Conservation (phyloP, 92 coral and sea anemone genomes). For the Siderastrea radians region DNA sequence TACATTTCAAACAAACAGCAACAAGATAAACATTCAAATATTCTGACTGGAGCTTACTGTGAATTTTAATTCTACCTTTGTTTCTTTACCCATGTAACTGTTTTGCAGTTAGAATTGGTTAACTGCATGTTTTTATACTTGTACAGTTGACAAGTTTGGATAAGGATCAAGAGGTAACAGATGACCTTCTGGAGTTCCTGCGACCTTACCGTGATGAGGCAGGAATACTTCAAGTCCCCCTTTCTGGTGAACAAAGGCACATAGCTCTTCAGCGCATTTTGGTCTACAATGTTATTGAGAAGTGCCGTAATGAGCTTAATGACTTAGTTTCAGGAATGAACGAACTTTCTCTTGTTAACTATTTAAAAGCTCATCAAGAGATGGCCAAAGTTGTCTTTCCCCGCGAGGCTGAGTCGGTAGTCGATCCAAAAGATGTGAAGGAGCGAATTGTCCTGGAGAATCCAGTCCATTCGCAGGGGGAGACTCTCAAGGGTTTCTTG, state of each 20-base stretch:
- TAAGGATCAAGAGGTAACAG: constrained; percentile 16
- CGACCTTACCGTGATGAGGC: constrained; percentile 46
- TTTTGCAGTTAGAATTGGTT: too few relatives aligned
- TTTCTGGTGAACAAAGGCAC: constrained; percentile 40
- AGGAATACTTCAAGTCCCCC: constrained; percentile 21
- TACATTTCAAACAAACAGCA: too few relatives aligned
- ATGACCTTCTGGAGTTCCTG: constrained; percentile 23
- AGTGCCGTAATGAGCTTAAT: constrained; percentile 23
- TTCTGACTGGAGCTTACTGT: neutral
- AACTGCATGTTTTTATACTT: neutral
- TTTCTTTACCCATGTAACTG: too few relatives aligned
- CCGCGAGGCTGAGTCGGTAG: constrained; percentile 30
- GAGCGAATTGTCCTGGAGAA: constrained; percentile 27
- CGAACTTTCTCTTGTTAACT: constrained; percentile 39
- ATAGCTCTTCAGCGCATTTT: constrained; percentile 34
- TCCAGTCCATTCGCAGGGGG: neutral
- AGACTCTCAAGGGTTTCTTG: constrained; percentile 10
- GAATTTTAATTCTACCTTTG: neutral
- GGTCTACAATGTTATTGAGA: constrained; percentile 42
- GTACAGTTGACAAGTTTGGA: constrained; percentile 32
- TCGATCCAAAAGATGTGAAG: constrained; percentile 16
- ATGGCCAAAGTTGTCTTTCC: constrained; percentile 31
- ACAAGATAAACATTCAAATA: too few relatives aligned
- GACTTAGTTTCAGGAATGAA: constrained; percentile 53
- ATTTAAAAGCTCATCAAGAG: constrained; percentile 22